phyloP scores from a whole-genome alignment of 2,113 vertebrate species.

The Rostratula benghalensis region DNA sequence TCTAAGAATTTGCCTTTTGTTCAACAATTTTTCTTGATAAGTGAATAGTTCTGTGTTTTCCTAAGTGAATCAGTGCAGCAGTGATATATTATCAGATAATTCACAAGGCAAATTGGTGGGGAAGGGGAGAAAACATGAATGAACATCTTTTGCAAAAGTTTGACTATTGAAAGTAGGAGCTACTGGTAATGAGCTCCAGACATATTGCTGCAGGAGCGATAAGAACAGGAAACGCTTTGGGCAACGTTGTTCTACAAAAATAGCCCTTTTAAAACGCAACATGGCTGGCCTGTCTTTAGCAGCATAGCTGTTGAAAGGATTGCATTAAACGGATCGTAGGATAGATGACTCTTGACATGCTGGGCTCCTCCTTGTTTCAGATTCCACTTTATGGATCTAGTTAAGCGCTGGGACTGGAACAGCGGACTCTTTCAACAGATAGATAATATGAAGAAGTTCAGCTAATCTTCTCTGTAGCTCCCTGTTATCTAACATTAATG shows the following conservation, averaged over 20 bases:
- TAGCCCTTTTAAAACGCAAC: conserved; percentile 31
- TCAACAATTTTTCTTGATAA: conserved; percentile 8
- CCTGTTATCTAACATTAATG: conserved; percentile 48
- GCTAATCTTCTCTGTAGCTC: conserved; percentile 25
- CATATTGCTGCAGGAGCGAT: conserved; percentile 13
- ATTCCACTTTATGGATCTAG: conserved; percentile 41
- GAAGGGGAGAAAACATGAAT: conserved; percentile 32
- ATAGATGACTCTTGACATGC: conserved; percentile 49
- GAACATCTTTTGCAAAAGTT: conserved; percentile 16
- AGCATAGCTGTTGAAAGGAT: conserved; percentile 35
- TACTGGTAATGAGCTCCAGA: conserved; percentile 51
- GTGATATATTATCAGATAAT: neutral
- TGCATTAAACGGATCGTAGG: conserved; percentile 35
- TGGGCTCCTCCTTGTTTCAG: conserved; percentile 34
- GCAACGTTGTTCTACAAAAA: conserved; percentile 46
- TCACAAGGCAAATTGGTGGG: neutral
- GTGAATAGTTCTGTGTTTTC: conserved; percentile 56
- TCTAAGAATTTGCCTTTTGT: conserved; percentile 54
- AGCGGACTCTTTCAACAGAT: conserved; percentile 40
- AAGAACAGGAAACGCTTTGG: conserved; percentile 63
- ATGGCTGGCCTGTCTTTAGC: conserved; percentile 27
- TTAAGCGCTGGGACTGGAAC: conserved; percentile 46
- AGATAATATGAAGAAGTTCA: conserved; percentile 4
- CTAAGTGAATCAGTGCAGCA: conserved; percentile 6
- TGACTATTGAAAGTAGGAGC: conserved; percentile 26